These are phyloP conservation scores for Megaceryle alcyon DNA, from an alignment of 2,797 vertebrate species.

Conservation along the genomic window DNA sequence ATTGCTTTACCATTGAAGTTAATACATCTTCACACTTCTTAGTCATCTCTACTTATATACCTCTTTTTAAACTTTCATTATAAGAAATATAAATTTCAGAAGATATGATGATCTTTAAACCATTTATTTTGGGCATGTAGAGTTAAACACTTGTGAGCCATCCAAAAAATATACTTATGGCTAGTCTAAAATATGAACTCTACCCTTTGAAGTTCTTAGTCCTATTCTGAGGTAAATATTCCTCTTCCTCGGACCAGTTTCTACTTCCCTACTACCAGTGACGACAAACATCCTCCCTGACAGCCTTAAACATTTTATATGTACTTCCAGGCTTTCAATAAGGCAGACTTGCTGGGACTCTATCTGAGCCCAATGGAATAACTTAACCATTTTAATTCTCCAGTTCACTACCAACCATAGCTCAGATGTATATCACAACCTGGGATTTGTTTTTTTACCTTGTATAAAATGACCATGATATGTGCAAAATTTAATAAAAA, in stretches of 20 bases:
- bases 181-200: background rate
- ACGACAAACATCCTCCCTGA: background rate
- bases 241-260: background rate
- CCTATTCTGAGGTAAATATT: background rate
- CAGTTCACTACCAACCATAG: background rate
- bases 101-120: background rate
- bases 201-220: background rate
- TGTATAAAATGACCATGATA: background rate
- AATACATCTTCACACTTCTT: slow-evolving; percentile 3
- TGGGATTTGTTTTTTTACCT: background rate
- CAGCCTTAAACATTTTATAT: slow-evolving; percentile 16
- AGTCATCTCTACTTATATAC: background rate
- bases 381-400: background rate
- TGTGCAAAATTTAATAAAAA: slow-evolving; percentile 14
- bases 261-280: background rate
- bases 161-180: background rate
- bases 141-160: background rate
- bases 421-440: background rate
- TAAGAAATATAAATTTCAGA: background rate
- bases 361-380: background rate
- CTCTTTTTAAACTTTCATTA: background rate
- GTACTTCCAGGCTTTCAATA: background rate
- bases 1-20: background rate
- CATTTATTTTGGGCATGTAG: background rate
- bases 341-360: slow-evolving; percentile 3